Conservation (phyloP, 2,113 vertebrate species). For the human (Homo sapiens) region GRCh38 chr11:74630501-74631000, state of each 20-base stretch:
- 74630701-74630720: constrained; percentile 46
- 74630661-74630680: constrained; percentile 51
- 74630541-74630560: neutral
- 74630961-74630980: constrained; percentile 7
- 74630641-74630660: constrained; percentile 46
- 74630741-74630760: constrained; percentile 49
- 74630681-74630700: neutral
- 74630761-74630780: constrained; percentile 35
- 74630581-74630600: constrained; percentile 21
- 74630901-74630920: neutral
- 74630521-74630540: neutral
- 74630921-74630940: constrained; percentile 51
- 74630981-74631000: constrained; percentile 5
- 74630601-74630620: constrained; percentile 66
- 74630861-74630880: constrained; percentile 50
- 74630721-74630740: constrained; percentile 35
- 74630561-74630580: neutral
- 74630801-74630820: neutral
- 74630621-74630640: constrained; percentile 41
- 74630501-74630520: neutral
- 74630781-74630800: neutral
- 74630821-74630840: constrained; percentile 31
- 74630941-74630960: constrained; percentile 40
- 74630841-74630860: constrained; percentile 19
- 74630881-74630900: constrained; percentile 31